phyloP scores from a whole-genome alignment of 2,888 invertebrate species.

The Hirtodrosophila alboralis region DNA sequence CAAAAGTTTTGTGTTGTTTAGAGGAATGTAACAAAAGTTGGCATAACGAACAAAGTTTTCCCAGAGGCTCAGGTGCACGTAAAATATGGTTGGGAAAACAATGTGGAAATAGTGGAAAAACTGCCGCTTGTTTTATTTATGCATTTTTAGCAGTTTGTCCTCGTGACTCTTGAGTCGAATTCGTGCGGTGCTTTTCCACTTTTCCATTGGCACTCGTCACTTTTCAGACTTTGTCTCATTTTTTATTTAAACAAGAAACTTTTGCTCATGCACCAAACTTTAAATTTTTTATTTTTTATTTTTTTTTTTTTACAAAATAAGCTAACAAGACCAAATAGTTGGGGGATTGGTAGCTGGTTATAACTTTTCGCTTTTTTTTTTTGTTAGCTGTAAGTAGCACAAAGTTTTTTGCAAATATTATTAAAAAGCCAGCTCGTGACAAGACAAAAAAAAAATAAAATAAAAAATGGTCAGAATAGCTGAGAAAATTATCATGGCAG shows the following conservation, averaged over 20 bases:
- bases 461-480: conserved; percentile 9
- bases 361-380: conserved; percentile 40
- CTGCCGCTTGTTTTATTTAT: conserved; percentile 68
- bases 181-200: conserved; percentile 42
- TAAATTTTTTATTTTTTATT: conserved; percentile 20
- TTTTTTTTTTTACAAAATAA: conserved; percentile 43
- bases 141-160: conserved; percentile 49
- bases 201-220: conserved; percentile 64
- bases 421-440: conserved; percentile 49
- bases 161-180: conserved; percentile 55
- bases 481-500: conserved; percentile 6
- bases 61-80: conserved; percentile 56
- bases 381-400: conserved; percentile 39
- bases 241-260: conserved; percentile 67
- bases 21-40: conserved; percentile 56
- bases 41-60: conserved; percentile 58
- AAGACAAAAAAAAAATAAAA: conserved; percentile 8
- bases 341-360: conserved; percentile 36
- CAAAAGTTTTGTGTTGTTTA: conserved; percentile 43
- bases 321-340: conserved; percentile 43
- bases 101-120: conserved; percentile 70
- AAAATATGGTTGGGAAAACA: conserved; percentile 63
- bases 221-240: conserved; percentile 68
- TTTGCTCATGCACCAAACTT: conserved; percentile 58
- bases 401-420: conserved; percentile 60